phyloP scores from a whole-genome alignment of 2,113 vertebrate genomes.

The Dasyprocta punctata region DNA sequence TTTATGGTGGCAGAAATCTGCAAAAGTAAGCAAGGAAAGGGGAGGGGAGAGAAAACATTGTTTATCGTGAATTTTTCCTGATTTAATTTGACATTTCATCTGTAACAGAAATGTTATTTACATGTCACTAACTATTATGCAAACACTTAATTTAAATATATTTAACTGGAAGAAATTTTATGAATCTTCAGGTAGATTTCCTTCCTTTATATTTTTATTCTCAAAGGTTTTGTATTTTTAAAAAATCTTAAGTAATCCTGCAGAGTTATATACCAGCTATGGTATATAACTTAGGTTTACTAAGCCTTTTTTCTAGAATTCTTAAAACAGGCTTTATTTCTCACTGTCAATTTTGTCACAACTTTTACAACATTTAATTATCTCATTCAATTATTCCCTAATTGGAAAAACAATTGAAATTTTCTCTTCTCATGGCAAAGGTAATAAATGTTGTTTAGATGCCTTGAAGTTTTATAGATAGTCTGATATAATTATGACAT shows the following conservation, averaged over 20 bases:
- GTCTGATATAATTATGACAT: slow-evolving; percentile 26
- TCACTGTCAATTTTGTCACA: slow-evolving; percentile 22
- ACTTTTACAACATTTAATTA: slow-evolving; percentile 46
- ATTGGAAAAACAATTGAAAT: slow-evolving; percentile 8
- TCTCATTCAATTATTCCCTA: slow-evolving; percentile 9
- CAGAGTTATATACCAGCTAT: background rate
- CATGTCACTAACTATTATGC: background rate
- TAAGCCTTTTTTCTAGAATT: background rate
- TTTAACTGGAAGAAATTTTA: background rate
- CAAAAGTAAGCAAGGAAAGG: background rate
- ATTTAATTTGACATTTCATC: background rate
- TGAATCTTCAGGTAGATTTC: background rate
- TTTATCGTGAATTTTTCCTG: background rate
- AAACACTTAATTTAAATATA: background rate
- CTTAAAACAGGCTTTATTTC: background rate
- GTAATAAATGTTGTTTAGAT: slow-evolving; percentile 35
- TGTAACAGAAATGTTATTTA: slow-evolving; percentile 26
- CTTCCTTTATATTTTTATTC: background rate
- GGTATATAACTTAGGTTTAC: background rate
- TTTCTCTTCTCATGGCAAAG: slow-evolving; percentile 5
- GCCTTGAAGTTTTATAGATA: slow-evolving; percentile 32
- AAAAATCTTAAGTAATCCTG: background rate
- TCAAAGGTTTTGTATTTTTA: background rate
- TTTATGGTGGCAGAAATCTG: background rate
- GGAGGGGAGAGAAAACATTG: too few species aligned